Evolutionary conservation across 2,797 vertebrate genomes (phyloP), one percentile per base, ranked within the genome.

Genomic region (Hephaestus fuliginosus): DNA sequence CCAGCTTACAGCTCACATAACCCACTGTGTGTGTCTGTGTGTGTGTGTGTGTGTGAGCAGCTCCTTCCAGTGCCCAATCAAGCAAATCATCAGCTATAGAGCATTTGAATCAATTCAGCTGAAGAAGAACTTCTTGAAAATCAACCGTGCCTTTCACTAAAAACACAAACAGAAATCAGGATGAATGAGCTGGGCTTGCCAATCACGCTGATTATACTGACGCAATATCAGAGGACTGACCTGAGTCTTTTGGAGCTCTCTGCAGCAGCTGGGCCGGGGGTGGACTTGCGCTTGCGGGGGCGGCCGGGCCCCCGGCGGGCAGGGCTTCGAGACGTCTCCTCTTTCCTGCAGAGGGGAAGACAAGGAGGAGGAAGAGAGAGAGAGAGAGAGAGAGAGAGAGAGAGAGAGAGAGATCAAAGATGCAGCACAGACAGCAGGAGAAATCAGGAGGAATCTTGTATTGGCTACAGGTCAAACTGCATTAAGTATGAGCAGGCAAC

Each of bases 311-410:
- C 97, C 1, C 98, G 93, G 68, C 97, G 95, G 0, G 97, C 97
- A 0, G 97, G 97, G 89, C 97, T 98, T 55, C 97, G 95, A 5
- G 96, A 97, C 75, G 95, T 97, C 90, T 99, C 98, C 0, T 98
- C 98, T 88, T 96, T 97, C 94, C 97, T 98, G 92, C 81, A 76
- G 82, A 53, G 71, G 71, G 70, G 65, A 69, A 74, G 77, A 73
- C 44, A 58, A 71, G 41, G 64, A 84, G 52, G 71, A 74, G 28
- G 69, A 75, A 46, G n/a, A 30, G 15, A n/a, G n/a, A n/a, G n/a
- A n/a, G 58, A 89, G 25, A 30, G 62, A 25, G 60, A 28, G 17
- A 6, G 18, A 28, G 46, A 22, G 55, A 58, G n/a, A 15, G 43
- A 20, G 36, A 62, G 66, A 20, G 77, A 65, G 69, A 64, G 82